Evolutionary conservation across 2,797 vertebrate species (phyloP).

Genomic region (Phaenicophaeus curvirostris): DNA sequence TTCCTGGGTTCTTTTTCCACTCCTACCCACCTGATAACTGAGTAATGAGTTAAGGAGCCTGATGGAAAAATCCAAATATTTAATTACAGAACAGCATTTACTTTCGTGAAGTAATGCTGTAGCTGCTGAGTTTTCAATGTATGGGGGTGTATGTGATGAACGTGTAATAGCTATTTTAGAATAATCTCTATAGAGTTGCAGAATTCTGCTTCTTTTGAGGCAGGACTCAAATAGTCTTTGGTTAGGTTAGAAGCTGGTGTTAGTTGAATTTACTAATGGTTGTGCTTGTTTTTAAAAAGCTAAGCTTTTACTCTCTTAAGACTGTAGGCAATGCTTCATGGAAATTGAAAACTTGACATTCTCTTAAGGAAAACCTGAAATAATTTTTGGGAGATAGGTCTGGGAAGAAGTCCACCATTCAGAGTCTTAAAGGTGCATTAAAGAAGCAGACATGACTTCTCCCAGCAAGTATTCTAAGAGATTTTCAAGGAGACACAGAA

Average conservation of each 20-base stretch:
- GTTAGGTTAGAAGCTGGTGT: background rate
- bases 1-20: background rate
- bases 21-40: rapidly evolving
- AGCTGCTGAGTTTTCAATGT: background rate
- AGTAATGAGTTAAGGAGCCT: background rate
- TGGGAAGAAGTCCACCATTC: background rate
- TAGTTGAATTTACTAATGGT: background rate
- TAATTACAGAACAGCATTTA: background rate
- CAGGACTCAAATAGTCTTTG: background rate
- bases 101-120: background rate
- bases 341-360: background rate
- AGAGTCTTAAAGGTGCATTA: rapidly evolving
- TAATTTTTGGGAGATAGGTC: background rate
- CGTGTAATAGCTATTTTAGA: background rate
- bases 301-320: background rate
- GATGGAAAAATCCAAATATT: background rate
- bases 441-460: background rate
- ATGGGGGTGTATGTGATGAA: background rate
- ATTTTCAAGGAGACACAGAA: background rate
- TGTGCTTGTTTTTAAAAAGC: background rate
- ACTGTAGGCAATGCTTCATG: background rate
- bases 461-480: background rate
- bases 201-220: background rate
- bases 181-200: background rate
- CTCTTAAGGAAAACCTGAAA: background rate